phyloP scores from a whole-genome alignment of 1,140 invertebrate species.

The Cherax quadricarinatus region DNA sequence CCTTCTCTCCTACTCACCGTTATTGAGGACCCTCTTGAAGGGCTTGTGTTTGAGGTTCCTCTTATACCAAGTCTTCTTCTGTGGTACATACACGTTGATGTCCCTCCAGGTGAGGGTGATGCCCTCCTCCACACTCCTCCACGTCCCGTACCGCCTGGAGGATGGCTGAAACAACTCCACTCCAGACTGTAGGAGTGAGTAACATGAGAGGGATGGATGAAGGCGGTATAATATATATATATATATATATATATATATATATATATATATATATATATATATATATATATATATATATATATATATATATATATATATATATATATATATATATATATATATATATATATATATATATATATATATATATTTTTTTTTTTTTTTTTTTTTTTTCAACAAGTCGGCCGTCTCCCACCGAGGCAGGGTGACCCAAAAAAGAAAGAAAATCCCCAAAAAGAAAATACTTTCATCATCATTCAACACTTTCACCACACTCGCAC shows the following conservation, averaged over 20 bases:
- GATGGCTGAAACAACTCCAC: conserved; percentile 32
- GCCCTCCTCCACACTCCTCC: conserved; percentile 42
- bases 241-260: no score
- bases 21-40: conserved; percentile 61
- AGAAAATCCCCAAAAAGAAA: no score
- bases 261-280: no score
- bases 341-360: background rate
- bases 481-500: no score
- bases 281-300: no score
- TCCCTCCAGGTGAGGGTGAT: conserved; percentile 85
- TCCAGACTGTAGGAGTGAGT: conserved; percentile 25
- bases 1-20: conserved; percentile 48
- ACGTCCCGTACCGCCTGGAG: conserved; percentile 39
- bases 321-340: background rate
- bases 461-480: no score
- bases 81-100: conserved; percentile 82
- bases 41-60: conserved; percentile 15
- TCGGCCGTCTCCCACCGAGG: no score
- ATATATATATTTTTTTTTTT: background rate
- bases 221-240: no score
- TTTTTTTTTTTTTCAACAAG: no score
- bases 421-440: no score
- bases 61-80: conserved; percentile 52
- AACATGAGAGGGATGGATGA: background rate
- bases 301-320: no score